Conservation (phyloP, 2,113 vertebrate species). For the Lepus europaeus region DNA sequence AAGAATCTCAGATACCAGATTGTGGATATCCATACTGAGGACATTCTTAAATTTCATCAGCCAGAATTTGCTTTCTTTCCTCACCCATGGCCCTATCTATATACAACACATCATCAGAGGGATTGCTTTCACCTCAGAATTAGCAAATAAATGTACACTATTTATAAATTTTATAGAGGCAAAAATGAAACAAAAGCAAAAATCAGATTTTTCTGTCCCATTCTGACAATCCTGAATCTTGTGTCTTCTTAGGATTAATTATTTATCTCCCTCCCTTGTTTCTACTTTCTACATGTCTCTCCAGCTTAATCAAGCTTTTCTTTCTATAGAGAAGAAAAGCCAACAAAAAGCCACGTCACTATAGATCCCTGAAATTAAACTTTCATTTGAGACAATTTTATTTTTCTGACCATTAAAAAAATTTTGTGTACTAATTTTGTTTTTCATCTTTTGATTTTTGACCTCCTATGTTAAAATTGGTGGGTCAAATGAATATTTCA, state of each 20-base stretch:
- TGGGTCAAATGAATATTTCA: constrained; percentile 62
- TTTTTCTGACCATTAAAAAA: constrained; percentile 48
- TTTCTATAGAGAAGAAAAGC: constrained; percentile 26
- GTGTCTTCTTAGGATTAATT: constrained; percentile 56
- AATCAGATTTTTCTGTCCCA: not conserved
- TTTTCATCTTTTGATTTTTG: constrained; percentile 48
- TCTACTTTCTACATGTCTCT: not conserved
- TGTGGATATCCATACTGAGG: not conserved
- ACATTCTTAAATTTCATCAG: not conserved
- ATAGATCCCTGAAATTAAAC: constrained; percentile 48
- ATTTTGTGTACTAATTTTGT: constrained; percentile 15
- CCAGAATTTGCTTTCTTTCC: not conserved
- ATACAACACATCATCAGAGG: not conserved
- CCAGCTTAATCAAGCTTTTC: constrained; percentile 44
- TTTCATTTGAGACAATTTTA: constrained; percentile 40
- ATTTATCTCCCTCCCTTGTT: not conserved
- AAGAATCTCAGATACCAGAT: not conserved
- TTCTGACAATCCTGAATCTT: constrained; percentile 47
- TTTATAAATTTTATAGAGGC: not conserved
- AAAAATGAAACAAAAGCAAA: constrained; percentile 20
- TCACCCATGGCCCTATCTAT: fast-evolving
- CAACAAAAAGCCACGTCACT: constrained; percentile 5
- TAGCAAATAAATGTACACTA: not conserved
- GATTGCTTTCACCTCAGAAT: not conserved
- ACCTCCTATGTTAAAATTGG: constrained; percentile 60